Percentiles rank a stretch among this genome's conserved stretches.
Conservation (phyloP, 2,797 vertebrate species). For the Zalophus californianus region DNA sequence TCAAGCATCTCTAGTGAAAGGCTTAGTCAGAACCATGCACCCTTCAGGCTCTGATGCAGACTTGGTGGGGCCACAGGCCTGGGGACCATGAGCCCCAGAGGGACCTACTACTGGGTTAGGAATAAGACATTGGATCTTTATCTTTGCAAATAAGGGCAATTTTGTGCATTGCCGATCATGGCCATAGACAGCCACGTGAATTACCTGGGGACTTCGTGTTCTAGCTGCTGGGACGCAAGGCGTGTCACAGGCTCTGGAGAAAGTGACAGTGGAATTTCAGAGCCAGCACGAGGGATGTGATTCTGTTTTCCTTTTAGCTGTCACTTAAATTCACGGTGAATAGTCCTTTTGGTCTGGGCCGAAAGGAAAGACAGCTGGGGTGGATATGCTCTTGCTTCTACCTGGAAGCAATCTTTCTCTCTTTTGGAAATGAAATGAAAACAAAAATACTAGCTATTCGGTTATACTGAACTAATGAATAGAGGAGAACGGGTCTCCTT, state of each 20-base stretch:
- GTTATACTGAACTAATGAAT: not conserved
- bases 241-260: not conserved
- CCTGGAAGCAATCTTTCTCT: not conserved
- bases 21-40: not conserved
- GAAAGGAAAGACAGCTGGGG: not conserved
- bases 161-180: not conserved
- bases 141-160: not conserved
- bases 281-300: not conserved
- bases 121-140: not conserved
- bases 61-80: not conserved
- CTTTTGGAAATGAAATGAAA: constrained; percentile 54
- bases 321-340: constrained; percentile 28
- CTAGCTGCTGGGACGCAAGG: not conserved
- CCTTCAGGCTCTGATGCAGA: not conserved
- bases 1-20: not conserved
- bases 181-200: not conserved
- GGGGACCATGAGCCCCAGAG: not conserved
- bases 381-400: not conserved
- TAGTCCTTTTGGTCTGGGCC: not conserved
- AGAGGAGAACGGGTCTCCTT: not conserved
- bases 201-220: not conserved
- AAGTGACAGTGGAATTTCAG: not conserved
- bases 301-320: not conserved
- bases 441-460: constrained; percentile 5
- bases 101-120: not conserved